A percentile compares a stretch with the other conserved stretches of the same genome.
These are phyloP conservation scores for Colius striatus DNA, from an alignment of 2,113 vertebrate genomes.

Conservation along the genomic window DNA sequence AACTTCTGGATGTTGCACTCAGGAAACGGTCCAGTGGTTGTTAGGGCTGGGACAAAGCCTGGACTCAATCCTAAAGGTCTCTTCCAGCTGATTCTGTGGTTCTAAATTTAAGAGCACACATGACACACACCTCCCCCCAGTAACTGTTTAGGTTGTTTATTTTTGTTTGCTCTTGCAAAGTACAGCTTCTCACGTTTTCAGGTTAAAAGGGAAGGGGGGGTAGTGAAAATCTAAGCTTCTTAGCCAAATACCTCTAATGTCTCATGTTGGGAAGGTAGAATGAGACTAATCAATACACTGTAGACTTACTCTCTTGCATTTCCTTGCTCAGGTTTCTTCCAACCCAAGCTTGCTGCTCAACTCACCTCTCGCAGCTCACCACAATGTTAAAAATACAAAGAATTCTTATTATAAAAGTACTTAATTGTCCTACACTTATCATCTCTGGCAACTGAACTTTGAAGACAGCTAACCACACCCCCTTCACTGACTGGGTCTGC, in stretches of 20 bases:
- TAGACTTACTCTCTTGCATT: slow-evolving; percentile 31
- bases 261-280: neutral
- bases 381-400: slow-evolving; percentile 47
- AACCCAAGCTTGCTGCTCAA: slow-evolving; percentile 39
- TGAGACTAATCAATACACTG: neutral
- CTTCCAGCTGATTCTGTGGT: no score
- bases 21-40: no score
- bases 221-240: neutral
- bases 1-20: neutral
- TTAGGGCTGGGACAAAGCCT: no score
- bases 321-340: slow-evolving; percentile 69
- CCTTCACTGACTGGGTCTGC: neutral
- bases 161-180: neutral
- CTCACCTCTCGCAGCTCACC: neutral
- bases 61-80: no score
- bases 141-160: neutral
- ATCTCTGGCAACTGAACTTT: neutral
- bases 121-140: fast-evolving
- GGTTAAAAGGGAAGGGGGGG: neutral
- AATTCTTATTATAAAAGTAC: slow-evolving; percentile 9
- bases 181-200: neutral
- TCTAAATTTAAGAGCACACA: neutral
- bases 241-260: neutral
- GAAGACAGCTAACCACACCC: neutral
- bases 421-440: neutral